Base-by-base conservation (phyloP, 2,797 vertebrate genomes). In the Pangasius larnaudii region DNA sequence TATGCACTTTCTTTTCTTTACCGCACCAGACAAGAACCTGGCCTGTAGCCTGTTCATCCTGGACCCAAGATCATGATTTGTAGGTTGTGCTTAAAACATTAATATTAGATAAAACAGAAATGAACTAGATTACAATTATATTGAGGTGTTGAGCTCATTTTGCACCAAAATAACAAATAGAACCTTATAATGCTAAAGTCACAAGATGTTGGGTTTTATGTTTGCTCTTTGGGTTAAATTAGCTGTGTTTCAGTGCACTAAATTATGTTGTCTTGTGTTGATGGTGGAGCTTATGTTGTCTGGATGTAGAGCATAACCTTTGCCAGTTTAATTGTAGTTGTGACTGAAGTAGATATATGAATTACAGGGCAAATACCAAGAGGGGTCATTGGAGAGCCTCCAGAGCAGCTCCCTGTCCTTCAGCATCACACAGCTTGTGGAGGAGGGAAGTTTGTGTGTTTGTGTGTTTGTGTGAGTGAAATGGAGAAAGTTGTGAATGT, bases 361-460 rank as follows among this genome's bases (percentile, higher is more conserved):
- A 36, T 87, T 89, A 72, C 91, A 94, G 92, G 85, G 51, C n/a
- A 87, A 77, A 91, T 89, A 89, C 78, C 58, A 56, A 18, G 82
- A 86, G 85, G 22, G 7, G 16, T 91, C 92, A 13, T 69, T 88
- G 69, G 30, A 90, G 19, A 51, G 77, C 82, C 56, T 86, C 10
- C 22, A 84, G 42, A 78, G 63, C 72, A 88, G 92, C 8, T 85
- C 93, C 18, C 56, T 87, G 85, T 81, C 89, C 89, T 96, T 97
- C 94, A 96, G 95, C 92, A 96, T 96, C 92, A 92, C 94, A 86
- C 58, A 94, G 81, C 94, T 96, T 94, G 95, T 96, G 74, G 90
- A 96, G 86, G 90, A 96, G 96, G 96, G 92, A 93, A 95, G 96
- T 96, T 36, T 13, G 33, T 39, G 16, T 58, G 78, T 11, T 0